Evolutionary conservation across 1,140 invertebrate genomes (phyloP), one percentile per base, ranked within the genome.

Genomic region (Mactra quadrangularis): DNA sequence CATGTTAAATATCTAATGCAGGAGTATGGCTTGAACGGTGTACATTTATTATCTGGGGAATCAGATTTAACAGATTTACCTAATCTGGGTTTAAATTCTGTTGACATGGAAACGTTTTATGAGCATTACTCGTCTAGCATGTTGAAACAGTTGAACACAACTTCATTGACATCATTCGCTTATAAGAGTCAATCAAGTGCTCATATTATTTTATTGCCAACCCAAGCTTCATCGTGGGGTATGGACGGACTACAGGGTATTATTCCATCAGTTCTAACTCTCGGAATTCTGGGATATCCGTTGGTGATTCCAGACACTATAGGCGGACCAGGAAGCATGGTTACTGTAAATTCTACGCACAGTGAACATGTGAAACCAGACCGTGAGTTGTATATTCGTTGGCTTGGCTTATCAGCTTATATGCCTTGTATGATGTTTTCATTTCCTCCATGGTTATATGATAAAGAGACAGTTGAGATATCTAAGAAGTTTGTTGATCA

Each of bases 291-390:
- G 82, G 97, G 97, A 3, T 98, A 98, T 92, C 95, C 96, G 0
- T 95, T 96, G 86, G 96, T 98, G 7, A 92, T 98, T 7, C 97
- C 97, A 0, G 97, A 98, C 89, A 97, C 98, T 97, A 96, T 99
- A 86, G 97, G 97, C 2, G 97, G 97, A 1, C 98, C 98, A 90
- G 96, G 95, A 0, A 91, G 94, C 93, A 25, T 87, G 86, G 33
- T 88, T 1, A 60, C 41, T 19, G 64, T 50, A 0, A 57, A 27
- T 53, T 29, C 29, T 1, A 29, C 53, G 13, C 50, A 47, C 22
- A 53, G 9, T 15, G 93, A 94, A 81, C 90, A 95, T 45, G 92
- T 68, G 15, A 57, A 84, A 52, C 96, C 97, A 0, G 94, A 94
- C 1, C 95, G 95, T 79, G 96, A 98, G 92, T 93, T 98, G 25